phyloP scores from a whole-genome alignment of 2,113 vertebrate species.

The Coptodon bakossiorum region DNA sequence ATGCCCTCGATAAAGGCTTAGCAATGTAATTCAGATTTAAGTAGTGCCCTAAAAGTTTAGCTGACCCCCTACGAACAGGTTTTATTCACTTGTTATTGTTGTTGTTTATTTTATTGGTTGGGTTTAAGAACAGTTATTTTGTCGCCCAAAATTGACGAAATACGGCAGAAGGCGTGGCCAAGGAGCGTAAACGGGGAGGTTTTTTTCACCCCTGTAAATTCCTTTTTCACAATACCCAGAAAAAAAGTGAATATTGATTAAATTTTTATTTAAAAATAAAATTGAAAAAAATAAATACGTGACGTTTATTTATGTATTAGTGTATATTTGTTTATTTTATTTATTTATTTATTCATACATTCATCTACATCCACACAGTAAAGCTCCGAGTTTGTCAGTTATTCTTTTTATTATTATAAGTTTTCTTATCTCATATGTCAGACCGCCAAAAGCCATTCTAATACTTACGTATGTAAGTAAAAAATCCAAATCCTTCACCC shows the following conservation, averaged over 20 bases:
- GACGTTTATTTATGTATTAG: not conserved
- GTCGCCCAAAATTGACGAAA: slow-evolving; percentile 15
- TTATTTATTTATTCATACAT: not conserved
- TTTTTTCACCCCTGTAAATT: not conserved
- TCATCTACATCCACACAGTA: not conserved
- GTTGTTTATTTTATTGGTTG: not conserved
- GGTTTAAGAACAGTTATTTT: not conserved
- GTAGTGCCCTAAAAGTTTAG: fast-evolving
- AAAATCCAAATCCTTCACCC: not conserved
- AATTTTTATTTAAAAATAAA: not conserved
- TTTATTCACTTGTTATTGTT: not conserved
- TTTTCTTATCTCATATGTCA: not conserved
- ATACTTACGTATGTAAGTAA: not conserved
- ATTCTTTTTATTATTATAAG: not conserved
- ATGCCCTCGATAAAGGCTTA: not conserved
- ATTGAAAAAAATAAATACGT: not conserved
- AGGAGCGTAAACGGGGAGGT: not conserved
- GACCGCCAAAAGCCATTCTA: not conserved
- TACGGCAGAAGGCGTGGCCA: not conserved
- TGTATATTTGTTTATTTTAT: not conserved
- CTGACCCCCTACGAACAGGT: not conserved
- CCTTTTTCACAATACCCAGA: fast-evolving
- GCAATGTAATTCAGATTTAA: too few relatives aligned
- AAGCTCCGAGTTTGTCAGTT: not conserved
- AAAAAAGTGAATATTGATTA: not conserved